phyloP scores from a whole-genome alignment of 2,113 vertebrate species.

The Charina bottae region DNA sequence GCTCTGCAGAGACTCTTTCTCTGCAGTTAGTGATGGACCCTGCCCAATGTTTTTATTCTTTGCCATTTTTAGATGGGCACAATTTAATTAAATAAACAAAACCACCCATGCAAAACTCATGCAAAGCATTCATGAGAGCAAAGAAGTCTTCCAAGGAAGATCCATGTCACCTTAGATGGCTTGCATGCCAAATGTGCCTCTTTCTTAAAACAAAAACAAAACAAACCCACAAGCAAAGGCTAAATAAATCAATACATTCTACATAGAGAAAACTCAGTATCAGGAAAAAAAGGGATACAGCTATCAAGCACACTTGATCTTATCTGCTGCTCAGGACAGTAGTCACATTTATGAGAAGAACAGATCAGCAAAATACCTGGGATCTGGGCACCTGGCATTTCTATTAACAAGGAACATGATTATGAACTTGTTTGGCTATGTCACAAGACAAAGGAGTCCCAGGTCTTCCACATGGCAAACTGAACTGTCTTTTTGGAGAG shows the following conservation, averaged over 20 bases:
- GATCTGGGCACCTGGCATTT: background rate
- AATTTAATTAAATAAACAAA: background rate
- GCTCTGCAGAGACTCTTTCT: background rate
- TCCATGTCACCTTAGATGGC: background rate
- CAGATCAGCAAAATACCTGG: background rate
- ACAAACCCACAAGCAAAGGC: background rate
- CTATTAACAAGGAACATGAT: background rate
- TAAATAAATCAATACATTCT: background rate
- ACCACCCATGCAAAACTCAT: background rate
- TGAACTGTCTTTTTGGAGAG: background rate
- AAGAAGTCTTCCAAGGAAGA: background rate
- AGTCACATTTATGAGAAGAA: background rate
- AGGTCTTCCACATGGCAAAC: background rate
- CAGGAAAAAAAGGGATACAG: background rate
- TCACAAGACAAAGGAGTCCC: background rate
- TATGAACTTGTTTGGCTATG: background rate
- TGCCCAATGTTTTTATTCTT: background rate
- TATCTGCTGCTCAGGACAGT: background rate
- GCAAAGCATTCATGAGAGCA: background rate
- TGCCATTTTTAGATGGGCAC: background rate
- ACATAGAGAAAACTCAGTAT: background rate
- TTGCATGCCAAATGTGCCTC: background rate
- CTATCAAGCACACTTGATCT: background rate
- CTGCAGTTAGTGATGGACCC: background rate
- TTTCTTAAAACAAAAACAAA: background rate